Evolutionary conservation across 2,113 vertebrate genomes (phyloP).

Genomic region (Psittacus erithacus): DNA sequence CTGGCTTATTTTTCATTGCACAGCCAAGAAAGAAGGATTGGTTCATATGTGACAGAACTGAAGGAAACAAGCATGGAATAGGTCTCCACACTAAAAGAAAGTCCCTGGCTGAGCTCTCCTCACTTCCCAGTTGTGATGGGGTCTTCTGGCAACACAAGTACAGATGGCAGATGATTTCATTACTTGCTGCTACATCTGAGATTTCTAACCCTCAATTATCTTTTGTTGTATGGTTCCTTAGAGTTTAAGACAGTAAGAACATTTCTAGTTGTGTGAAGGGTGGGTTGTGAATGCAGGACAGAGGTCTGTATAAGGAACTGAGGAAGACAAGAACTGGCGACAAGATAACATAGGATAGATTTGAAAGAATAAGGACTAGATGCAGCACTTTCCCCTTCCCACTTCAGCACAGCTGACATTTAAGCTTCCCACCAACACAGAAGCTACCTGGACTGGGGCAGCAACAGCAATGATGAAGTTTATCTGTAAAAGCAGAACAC

Average conservation of each 20-base stretch:
- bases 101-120: not conserved
- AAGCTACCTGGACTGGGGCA: not conserved
- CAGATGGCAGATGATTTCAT: not conserved
- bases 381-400: not conserved
- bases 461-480: not conserved
- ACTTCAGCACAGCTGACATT: not conserved
- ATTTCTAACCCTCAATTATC: not conserved
- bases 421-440: not conserved
- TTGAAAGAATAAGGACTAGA: not conserved
- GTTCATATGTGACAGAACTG: not conserved
- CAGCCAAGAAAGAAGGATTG: not conserved
- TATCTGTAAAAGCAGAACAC: not conserved
- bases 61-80: not conserved
- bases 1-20: not conserved
- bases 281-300: not conserved
- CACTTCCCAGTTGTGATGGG: not conserved
- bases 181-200: not conserved
- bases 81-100: not conserved
- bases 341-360: not conserved
- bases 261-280: not conserved
- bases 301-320: not conserved
- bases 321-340: not conserved
- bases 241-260: not conserved
- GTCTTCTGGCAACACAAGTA: not conserved
- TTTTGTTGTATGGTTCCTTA: not conserved